A percentile compares a stretch with the other conserved stretches of the same genome.
Evolutionary conservation across 1,140 invertebrate genomes (phyloP).

Genomic region (Gryllus bimaculatus): DNA sequence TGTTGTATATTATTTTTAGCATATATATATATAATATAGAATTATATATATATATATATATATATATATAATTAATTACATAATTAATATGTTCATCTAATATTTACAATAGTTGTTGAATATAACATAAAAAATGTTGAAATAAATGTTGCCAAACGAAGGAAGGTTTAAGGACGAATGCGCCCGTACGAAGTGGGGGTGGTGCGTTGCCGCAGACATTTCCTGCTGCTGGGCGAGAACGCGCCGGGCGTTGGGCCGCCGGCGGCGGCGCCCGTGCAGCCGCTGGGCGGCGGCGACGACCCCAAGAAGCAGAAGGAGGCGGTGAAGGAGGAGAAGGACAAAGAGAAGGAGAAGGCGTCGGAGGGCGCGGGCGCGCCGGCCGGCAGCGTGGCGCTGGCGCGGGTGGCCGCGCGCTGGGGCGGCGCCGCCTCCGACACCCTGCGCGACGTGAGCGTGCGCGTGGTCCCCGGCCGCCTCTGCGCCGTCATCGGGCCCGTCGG

Average conservation of each 20-base stretch:
- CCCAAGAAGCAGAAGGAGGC: background rate
- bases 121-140: no score
- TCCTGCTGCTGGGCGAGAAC: conserved; percentile 10
- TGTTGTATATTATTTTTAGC: no score
- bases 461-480: conserved; percentile 41
- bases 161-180: background rate
- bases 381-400: conserved; percentile 6
- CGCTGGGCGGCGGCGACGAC: background rate
- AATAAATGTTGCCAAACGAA: no score
- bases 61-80: no score
- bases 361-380: background rate
- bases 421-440: conserved; percentile 18
- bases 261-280: no score
- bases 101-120: no score
- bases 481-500: conserved; percentile 55
- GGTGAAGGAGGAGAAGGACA: background rate
- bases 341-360: background rate
- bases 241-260: no score
- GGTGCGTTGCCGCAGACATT: background rate
- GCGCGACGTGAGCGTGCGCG: conserved; percentile 31
- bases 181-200: conserved; percentile 26
- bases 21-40: no score
- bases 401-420: background rate
- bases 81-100: no score
- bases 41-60: no score